Percentiles rank a stretch among this genome's conserved stretches.
Conservation (phyloP, 92 coral and sea anemone species). For the Paragorgia papillata region DNA sequence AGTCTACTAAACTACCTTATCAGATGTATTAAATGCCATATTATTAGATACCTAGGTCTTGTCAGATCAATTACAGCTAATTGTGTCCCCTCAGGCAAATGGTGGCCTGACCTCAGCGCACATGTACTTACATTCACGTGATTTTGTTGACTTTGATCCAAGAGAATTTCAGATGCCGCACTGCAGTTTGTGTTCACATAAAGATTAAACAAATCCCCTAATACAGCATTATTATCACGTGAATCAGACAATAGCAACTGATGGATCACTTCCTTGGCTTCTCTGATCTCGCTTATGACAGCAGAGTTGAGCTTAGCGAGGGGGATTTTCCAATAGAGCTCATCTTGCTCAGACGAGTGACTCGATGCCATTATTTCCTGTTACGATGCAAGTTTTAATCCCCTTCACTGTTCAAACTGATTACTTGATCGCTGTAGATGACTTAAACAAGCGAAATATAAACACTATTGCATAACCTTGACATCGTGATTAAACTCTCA, state of each 20-base stretch:
- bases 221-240: slow-evolving; percentile 3
- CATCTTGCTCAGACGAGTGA: neutral
- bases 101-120: too few relatives aligned
- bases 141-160: slow-evolving; percentile 40
- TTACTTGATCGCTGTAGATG: neutral
- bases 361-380: neutral
- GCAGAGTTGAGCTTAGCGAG: slow-evolving; percentile 29
- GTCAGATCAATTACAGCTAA: too few relatives aligned
- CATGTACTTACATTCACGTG: slow-evolving; percentile 46
- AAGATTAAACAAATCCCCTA: slow-evolving; percentile 37
- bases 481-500: too few relatives aligned
- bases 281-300: slow-evolving; percentile 23
- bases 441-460: neutral
- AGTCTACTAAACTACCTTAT: too few relatives aligned
- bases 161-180: slow-evolving; percentile 20
- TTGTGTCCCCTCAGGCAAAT: too few relatives aligned
- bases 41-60: too few relatives aligned
- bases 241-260: slow-evolving; percentile 35
- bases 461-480: neutral
- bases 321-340: slow-evolving; percentile 9
- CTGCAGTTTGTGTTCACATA: slow-evolving; percentile 22
- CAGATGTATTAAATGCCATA: too few relatives aligned
- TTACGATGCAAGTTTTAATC: neutral
- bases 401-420: neutral
- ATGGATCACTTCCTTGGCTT: slow-evolving; percentile 33